Conservation (phyloP, 2,113 vertebrate genomes). For the Clarias batrachus region DNA sequence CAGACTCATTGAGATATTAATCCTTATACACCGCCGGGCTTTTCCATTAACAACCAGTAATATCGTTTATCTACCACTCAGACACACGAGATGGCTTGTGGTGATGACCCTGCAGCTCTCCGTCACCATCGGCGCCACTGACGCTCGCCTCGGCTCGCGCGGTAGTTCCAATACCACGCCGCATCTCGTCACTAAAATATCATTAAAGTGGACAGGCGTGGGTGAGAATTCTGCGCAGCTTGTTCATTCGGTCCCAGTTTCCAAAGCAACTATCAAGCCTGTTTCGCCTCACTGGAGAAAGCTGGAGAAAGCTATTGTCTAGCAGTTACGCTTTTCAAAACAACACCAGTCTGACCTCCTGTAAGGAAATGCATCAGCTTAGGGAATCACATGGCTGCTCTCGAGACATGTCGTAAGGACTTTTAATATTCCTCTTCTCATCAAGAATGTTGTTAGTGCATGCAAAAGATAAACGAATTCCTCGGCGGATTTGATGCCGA, state of each 20-base stretch:
- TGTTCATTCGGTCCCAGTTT: not conserved
- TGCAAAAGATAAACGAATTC: constrained; percentile 24
- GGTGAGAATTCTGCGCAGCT: not conserved
- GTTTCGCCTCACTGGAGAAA: not conserved
- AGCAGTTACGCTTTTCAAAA: not conserved
- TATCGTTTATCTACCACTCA: not conserved
- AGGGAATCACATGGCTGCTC: not conserved
- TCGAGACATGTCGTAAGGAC: not conserved
- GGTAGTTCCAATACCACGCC: not conserved
- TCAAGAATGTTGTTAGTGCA: constrained; percentile 41
- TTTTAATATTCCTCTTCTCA: constrained; percentile 16
- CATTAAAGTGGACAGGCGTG: not conserved
- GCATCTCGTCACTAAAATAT: not conserved
- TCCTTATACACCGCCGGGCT: not conserved
- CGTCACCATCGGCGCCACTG: not conserved
- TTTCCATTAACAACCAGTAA: not conserved
- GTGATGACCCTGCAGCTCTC: not conserved
- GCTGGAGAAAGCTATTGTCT: not conserved
- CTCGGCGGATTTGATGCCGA: constrained; percentile 16
- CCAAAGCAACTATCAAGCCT: not conserved
- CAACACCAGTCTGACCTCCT: constrained; percentile 1
- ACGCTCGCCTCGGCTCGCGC: not conserved
- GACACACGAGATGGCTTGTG: not conserved
- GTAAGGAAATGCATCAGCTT: constrained; percentile 10
- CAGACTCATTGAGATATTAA: not conserved